A percentile compares a stretch with the other conserved stretches of the same genome.
These are phyloP conservation scores for Macroramphosus scolopax DNA, from an alignment of 2,797 vertebrate species.

Conservation along the genomic window DNA sequence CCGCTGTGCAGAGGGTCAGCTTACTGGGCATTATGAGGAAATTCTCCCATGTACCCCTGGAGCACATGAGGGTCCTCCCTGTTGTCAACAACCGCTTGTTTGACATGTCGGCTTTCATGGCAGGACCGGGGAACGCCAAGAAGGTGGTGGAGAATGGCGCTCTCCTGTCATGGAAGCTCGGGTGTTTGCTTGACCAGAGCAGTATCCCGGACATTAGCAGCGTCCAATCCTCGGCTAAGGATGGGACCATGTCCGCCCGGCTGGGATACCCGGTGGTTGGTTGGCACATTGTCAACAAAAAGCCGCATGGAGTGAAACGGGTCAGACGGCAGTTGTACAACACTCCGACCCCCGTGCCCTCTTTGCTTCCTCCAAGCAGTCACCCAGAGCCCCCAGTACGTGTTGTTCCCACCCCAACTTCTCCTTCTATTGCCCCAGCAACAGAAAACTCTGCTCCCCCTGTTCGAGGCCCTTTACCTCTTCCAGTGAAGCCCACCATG, in stretches of 20 bases:
- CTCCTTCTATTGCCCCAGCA: slow-evolving; percentile 89
- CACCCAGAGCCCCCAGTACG: slow-evolving; percentile 87
- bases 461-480: slow-evolving; percentile 87
- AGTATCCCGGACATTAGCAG: slow-evolving; percentile 89
- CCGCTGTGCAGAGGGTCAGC: slow-evolving; percentile 84
- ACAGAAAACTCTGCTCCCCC: slow-evolving; percentile 88
- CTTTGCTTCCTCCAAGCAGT: slow-evolving; percentile 88
- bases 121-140: slow-evolving; percentile 94
- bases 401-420: slow-evolving; percentile 92
- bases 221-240: slow-evolving; percentile 88
- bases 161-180: slow-evolving; percentile 92
- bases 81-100: slow-evolving; percentile 96
- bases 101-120: slow-evolving; percentile 97
- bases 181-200: slow-evolving; percentile 89
- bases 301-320: slow-evolving; percentile 86
- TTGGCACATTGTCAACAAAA: slow-evolving; percentile 97
- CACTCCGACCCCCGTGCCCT: slow-evolving; percentile 86
- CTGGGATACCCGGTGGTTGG: slow-evolving; percentile 94
- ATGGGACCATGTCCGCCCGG: slow-evolving; percentile 90
- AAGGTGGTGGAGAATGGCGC: slow-evolving; percentile 96
- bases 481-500: slow-evolving; percentile 92
- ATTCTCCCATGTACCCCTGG: slow-evolving; percentile 87
- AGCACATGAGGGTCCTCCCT: slow-evolving; percentile 90
- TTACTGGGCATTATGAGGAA: slow-evolving; percentile 85
- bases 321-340: slow-evolving; percentile 89